Evolutionary conservation across 2,888 invertebrate genomes (phyloP), one percentile per base, ranked within the genome.

Genomic region (Polia nebulosa): DNA sequence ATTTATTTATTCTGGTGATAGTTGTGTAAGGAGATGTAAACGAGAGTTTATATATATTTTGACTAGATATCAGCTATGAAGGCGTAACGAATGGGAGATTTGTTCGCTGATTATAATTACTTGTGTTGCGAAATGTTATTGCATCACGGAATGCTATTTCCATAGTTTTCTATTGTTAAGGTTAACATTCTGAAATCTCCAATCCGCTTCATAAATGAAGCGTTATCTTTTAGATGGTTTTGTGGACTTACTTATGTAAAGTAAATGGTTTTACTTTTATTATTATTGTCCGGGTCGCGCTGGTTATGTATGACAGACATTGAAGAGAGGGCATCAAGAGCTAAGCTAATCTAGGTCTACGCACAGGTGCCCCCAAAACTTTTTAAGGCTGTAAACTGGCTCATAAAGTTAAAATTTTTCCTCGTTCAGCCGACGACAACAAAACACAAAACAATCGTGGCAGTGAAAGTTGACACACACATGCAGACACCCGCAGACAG

Each of bases 391-490:
- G 29, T 44, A 49, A 41, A 36, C 4, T 34, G 34, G n/a, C 7
- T 29, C 22, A 66, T 29, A 29, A 53, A 22, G 11, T 20, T 29
- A 17, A 11, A 29, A 29, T 41, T 49, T 73, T 65, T 52, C 32
- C 22, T 29, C 49, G 29, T 57, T 41, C 53, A 49, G 13, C 8
- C 22, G 25, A 68, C 69, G 20, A 44, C 58, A 52, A 61, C 57
- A 63, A 75, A 74, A 79, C 62, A 41, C 49, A 59, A 66, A 67
- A 82, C 59, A 71, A 69, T 72, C 51, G 25, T 59, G 58, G 29
- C 20, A 73, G 81, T 80, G 82, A 81, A 73, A 82, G 84, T 77
- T 57, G 64, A 72, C 57, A 62, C 36, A 58, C 66, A 62, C 58
- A 63, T 47, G 65, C n/a, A n/a, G n/a, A n/a, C 52, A 67, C 62